phyloP scores from a whole-genome alignment of 2,113 vertebrate species.

The Entomyzon cyanotis region DNA sequence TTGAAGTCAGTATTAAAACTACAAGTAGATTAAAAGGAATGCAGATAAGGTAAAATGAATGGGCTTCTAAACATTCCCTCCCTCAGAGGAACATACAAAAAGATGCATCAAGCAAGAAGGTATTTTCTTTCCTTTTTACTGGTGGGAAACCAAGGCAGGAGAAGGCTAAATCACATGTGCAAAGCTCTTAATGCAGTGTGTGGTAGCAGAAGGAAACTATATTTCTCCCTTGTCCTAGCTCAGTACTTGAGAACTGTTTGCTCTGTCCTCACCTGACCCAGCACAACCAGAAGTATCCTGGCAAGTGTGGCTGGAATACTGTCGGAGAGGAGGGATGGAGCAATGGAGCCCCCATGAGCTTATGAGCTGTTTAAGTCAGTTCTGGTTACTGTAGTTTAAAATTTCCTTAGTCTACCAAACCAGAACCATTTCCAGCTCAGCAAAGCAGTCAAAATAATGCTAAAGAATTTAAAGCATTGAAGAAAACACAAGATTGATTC shows the following conservation, averaged over 20 bases:
- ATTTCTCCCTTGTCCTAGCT: not conserved
- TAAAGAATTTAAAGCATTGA: not conserved
- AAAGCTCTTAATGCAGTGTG: not conserved
- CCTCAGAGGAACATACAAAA: not conserved
- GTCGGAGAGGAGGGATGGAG: fast-evolving
- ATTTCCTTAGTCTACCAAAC: not conserved
- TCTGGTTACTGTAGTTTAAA: not conserved
- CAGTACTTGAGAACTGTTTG: not conserved
- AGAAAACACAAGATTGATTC: not conserved
- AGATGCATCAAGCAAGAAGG: not conserved
- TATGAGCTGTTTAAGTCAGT: not conserved
- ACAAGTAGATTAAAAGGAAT: not conserved
- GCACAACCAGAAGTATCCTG: not conserved
- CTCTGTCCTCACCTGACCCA: not conserved
- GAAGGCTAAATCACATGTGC: not conserved
- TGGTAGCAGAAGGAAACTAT: not conserved
- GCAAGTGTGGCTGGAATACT: not conserved
- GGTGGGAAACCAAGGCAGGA: not conserved
- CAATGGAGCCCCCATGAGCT: not conserved
- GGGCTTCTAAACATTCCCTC: not conserved
- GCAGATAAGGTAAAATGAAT: not conserved
- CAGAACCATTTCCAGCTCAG: not conserved
- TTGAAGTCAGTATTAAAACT: not conserved
- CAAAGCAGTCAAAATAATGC: not conserved
- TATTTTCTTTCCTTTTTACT: not conserved